phyloP scores from a whole-genome alignment of 2,888 invertebrate genomes.

The Harmothoe impar region DNA sequence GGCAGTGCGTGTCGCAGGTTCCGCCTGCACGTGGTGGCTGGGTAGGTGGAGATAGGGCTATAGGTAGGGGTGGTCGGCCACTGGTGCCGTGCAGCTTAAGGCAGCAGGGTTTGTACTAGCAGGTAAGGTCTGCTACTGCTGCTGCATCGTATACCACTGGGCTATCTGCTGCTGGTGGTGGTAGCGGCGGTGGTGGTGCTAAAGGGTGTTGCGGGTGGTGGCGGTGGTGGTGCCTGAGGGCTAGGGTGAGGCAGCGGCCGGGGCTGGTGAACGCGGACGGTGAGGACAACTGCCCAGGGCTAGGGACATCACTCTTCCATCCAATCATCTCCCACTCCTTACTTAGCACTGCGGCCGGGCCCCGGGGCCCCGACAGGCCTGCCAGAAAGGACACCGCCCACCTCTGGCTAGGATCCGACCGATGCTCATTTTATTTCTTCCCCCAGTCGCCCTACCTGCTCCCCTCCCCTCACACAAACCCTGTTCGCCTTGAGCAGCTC shows the following conservation, averaged over 20 bases:
- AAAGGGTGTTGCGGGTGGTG: neutral
- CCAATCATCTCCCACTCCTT: constrained; percentile 53
- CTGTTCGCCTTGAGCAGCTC: neutral
- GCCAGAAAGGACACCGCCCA: constrained; percentile 24
- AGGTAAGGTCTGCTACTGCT: neutral
- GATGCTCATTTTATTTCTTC: constrained; percentile 54
- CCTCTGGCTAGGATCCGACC: constrained; percentile 31
- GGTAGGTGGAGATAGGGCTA: neutral
- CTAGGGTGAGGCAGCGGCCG: neutral
- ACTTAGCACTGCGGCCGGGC: constrained; percentile 39
- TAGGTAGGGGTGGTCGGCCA: neutral
- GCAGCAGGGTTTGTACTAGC: neutral
- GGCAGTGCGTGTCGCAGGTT: neutral
- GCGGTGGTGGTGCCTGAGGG: neutral
- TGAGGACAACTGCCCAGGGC: constrained; percentile 45
- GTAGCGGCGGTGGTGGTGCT: neutral
- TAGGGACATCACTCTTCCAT: constrained; percentile 46
- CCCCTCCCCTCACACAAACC: neutral
- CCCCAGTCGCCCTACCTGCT: neutral
- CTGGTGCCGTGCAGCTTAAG: neutral
- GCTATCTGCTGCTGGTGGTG: neutral
- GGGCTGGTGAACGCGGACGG: neutral
- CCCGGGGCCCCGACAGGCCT: neutral
- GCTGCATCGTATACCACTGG: neutral
- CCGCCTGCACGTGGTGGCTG: neutral